phyloP scores from a whole-genome alignment of 2,113 vertebrate genomes.

The Oryzias curvinotus region DNA sequence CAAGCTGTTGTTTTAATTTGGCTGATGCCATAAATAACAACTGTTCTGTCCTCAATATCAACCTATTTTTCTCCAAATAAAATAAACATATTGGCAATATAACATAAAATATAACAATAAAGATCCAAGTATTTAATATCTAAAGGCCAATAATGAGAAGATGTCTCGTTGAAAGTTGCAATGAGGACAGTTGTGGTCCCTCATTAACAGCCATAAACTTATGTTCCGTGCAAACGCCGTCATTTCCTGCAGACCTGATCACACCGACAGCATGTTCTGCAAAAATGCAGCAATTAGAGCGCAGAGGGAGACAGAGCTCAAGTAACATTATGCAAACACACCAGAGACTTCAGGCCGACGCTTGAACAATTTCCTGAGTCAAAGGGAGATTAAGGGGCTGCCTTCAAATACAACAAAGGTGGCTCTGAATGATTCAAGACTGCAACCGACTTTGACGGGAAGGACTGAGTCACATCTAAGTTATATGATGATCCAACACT shows the following conservation, averaged over 20 bases:
- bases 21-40: too few species aligned
- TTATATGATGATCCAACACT: constrained; percentile 15
- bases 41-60: too few species aligned
- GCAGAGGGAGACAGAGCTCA: constrained; percentile 5
- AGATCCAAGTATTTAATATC: too few species aligned
- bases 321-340: constrained; percentile 27
- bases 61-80: too few species aligned
- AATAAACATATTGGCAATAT: too few species aligned
- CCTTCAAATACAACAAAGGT: constrained; percentile 48
- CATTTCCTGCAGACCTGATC: constrained; percentile 8
- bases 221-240: background rate
- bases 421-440: constrained; percentile 32
- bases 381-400: constrained; percentile 37
- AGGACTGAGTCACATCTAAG: constrained; percentile 48
- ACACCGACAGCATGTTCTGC: constrained; percentile 13
- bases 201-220: constrained; percentile 9
- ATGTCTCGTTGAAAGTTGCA: background rate
- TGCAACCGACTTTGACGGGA: constrained; percentile 24
- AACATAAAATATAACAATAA: too few species aligned
- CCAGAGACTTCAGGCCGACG: constrained; percentile 9
- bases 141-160: too few species aligned
- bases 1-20: background rate
- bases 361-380: constrained; percentile 22
- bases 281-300: constrained; percentile 22
- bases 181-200: background rate